Conservation (phyloP, 2,888 invertebrate genomes). For the Nebria salina region DNA sequence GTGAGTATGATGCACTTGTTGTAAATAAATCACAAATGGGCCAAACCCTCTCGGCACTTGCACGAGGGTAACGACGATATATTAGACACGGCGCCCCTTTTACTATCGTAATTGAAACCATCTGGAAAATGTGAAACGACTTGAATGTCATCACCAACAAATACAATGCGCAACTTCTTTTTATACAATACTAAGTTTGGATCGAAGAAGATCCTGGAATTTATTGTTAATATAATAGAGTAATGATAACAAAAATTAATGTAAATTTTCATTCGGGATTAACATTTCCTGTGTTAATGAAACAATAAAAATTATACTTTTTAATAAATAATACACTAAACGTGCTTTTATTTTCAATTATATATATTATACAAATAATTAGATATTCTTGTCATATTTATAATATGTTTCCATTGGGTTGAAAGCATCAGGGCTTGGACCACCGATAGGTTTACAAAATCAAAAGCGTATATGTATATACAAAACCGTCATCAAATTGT, state of each 20-base stretch:
- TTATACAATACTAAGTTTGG: no score
- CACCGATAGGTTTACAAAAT: no score
- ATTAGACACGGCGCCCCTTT: conserved; percentile 8
- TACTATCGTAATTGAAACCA: conserved; percentile 15
- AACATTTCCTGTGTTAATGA: neutral
- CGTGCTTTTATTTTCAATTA: neutral
- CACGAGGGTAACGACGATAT: neutral
- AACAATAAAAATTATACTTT: neutral
- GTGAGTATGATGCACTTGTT: neutral
- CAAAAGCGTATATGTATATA: no score
- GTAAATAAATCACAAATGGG: conserved; percentile 9
- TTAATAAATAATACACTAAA: neutral
- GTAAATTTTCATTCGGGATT: neutral
- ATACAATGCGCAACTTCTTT: no score
- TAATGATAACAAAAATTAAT: neutral
- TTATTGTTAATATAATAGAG: no score
- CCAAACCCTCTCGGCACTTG: neutral
- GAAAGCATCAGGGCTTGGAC: no score
- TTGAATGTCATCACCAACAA: neutral
- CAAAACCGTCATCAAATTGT: neutral
- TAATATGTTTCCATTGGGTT: neutral
- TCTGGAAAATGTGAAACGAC: conserved; percentile 5
- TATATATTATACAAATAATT: neutral
- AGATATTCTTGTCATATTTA: neutral
- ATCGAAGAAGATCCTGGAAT: no score